Evolutionary conservation across 2,113 vertebrate species (phyloP).

Genomic region (Pluvianellus socialis): DNA sequence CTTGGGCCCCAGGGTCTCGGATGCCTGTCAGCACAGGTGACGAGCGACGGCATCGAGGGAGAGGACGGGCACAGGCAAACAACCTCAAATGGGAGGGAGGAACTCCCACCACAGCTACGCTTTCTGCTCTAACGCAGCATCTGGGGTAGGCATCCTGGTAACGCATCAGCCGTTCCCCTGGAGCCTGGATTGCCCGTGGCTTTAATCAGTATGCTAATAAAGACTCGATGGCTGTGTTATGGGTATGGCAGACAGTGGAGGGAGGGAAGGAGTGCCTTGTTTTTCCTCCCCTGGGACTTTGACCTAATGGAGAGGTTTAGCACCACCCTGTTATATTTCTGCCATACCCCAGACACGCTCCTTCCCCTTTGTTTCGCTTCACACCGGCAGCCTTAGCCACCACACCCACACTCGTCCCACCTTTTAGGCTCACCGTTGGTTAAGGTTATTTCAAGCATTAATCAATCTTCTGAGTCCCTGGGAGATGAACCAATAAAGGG

Average conservation of each 20-base stretch:
- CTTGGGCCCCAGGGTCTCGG: not conserved
- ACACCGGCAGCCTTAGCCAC: not conserved
- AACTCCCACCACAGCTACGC: not conserved
- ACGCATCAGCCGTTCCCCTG: not conserved
- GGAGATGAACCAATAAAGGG: slow-evolving; percentile 50
- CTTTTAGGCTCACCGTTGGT: not conserved
- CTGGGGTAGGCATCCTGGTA: slow-evolving; percentile 10
- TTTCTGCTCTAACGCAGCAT: not conserved
- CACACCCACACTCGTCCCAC: not conserved
- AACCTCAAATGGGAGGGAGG: not conserved
- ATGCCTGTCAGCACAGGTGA: not conserved
- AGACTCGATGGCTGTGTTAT: not conserved
- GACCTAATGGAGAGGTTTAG: not conserved
- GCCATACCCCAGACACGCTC: not conserved
- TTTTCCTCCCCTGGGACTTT: not conserved
- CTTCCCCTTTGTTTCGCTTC: slow-evolving; percentile 17
- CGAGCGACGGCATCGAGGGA: not conserved
- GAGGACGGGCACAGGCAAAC: not conserved
- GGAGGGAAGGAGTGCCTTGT: not conserved
- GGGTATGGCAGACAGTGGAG: not conserved
- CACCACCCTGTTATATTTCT: not conserved
- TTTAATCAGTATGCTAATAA: slow-evolving; percentile 67
- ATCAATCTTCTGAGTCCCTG: slow-evolving; percentile 35
- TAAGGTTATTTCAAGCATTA: slow-evolving; percentile 23
- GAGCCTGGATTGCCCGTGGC: slow-evolving; percentile 20